Conservation (phyloP, 2,888 invertebrate genomes). For the Anodontia alba region DNA sequence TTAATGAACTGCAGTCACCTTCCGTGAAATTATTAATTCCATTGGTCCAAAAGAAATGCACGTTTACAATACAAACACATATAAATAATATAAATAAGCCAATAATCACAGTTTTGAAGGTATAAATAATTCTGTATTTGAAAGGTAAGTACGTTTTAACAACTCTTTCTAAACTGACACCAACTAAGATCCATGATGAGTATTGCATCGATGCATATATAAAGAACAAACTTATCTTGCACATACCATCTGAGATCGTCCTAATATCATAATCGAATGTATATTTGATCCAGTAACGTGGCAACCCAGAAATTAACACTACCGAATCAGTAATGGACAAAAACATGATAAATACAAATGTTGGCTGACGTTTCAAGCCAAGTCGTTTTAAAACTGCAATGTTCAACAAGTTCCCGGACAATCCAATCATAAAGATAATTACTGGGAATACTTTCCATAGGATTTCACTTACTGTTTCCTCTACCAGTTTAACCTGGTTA, state of each 20-base stretch:
- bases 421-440: slow-evolving; percentile 57
- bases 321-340: slow-evolving; percentile 63
- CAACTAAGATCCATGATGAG: slow-evolving; percentile 69
- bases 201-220: slow-evolving; percentile 68
- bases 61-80: slow-evolving; percentile 29
- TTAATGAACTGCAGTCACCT: slow-evolving; percentile 57
- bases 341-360: slow-evolving; percentile 57
- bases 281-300: slow-evolving; percentile 58
- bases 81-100: slow-evolving; percentile 40
- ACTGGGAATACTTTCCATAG: slow-evolving; percentile 64
- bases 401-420: slow-evolving; percentile 63
- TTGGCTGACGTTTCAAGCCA: slow-evolving; percentile 56
- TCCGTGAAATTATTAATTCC: slow-evolving; percentile 58
- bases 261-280: slow-evolving; percentile 53
- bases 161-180: slow-evolving; percentile 62
- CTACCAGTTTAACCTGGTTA: neutral
- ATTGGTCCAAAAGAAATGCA: slow-evolving; percentile 68
- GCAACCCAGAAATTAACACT: slow-evolving; percentile 58
- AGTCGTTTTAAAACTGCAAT: slow-evolving; percentile 58
- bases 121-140: slow-evolving; percentile 36
- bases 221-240: slow-evolving; percentile 65
- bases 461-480: slow-evolving; percentile 19
- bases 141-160: slow-evolving; percentile 60
- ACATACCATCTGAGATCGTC: slow-evolving; percentile 52
- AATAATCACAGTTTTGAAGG: slow-evolving; percentile 41